Evolutionary conservation across 2,797 vertebrate species (phyloP).

Genomic region (Trematomus bernacchii): DNA sequence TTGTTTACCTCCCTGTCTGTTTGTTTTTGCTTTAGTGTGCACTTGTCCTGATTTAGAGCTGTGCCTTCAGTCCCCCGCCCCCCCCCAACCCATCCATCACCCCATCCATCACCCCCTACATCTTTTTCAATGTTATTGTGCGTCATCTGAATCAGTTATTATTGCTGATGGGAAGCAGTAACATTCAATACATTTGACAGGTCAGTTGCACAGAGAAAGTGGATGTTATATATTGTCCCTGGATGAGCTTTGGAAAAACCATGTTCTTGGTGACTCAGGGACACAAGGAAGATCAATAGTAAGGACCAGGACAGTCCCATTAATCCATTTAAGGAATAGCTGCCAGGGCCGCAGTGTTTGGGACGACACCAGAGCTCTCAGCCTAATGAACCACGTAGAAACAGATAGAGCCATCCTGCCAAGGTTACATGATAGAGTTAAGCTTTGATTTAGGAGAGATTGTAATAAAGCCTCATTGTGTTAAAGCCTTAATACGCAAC

Average conservation of each 20-base stretch:
- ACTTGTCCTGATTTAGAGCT: background rate
- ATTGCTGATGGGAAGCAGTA: slow-evolving; percentile 21
- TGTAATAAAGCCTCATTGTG: background rate
- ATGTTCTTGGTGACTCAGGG: slow-evolving; percentile 50
- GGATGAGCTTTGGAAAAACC: slow-evolving; percentile 24
- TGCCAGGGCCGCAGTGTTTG: slow-evolving; percentile 27
- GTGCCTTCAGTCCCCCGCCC: background rate
- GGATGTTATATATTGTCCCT: slow-evolving; percentile 26
- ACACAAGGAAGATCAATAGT: slow-evolving; percentile 63
- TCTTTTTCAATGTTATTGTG: slow-evolving; percentile 9
- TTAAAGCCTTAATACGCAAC: background rate
- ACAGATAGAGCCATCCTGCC: slow-evolving; percentile 1
- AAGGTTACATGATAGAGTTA: slow-evolving; percentile 24
- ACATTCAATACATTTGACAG: slow-evolving; percentile 49
- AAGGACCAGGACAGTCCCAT: slow-evolving; percentile 53
- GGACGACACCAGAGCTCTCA: slow-evolving; percentile 55
- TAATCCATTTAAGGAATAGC: slow-evolving; percentile 59
- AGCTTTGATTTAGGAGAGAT: slow-evolving; percentile 1
- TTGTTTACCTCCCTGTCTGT: background rate
- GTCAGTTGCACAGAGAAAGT: slow-evolving; percentile 25
- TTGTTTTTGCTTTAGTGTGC: background rate
- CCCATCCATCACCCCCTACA: slow-evolving; percentile 20
- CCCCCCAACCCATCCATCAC: too few species aligned
- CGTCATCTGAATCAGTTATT: slow-evolving; percentile 18
- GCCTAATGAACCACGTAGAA: slow-evolving; percentile 63